Base-by-base conservation (phyloP, 37 sponge, comb jelly and placozoan species). In the Oopsacas minuta region DNA sequence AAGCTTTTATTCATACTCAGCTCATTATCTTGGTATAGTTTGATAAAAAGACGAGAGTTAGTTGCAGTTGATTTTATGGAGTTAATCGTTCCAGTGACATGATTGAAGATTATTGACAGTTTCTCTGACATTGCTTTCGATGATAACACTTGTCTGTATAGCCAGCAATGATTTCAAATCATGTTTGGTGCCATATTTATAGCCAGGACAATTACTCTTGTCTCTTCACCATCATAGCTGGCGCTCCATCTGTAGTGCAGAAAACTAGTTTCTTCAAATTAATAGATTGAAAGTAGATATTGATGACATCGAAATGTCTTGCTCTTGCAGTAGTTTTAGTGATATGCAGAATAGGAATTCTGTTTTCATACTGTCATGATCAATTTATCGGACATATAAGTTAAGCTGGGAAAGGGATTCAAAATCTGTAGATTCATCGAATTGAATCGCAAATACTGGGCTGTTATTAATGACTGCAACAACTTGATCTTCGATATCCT, bases 41-140 rank as follows among this genome's bases (percentile, higher is more conserved):
- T n/a, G n/a, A n/a, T n/a, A n/a, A n/a, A n/a, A n/a, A 61, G 75
- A 12, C 75, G 75, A 61, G 75, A 61, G 75, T 61, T 61, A 61
- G 75, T 61, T 61, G 75, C 75, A 61, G 32, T 61, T 12, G 75
- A 61, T 61, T 12, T 61, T 3, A 61, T 61, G 75, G 22, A 25
- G 75, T 61, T 61, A 12, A 61, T 61, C 22, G 75, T 61, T 61
- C 28, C 75, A 3, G 22, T 12, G 75, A 61, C 22, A 25, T 61
- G 20, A 12, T 61, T 61, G 75, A 61, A 61, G 22, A 12, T n/a
- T 3, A 34, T n/a, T 61, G 7, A 3, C 17, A 61, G 75, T 61
- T 61, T 34, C 5, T 12, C 75, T 3, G 75, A n/a, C 75, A 61
- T 61, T 61, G 75, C 75, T 12, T 61, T 61, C 22, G 75, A 61